These are phyloP conservation scores for Maccullochella peelii DNA, from an alignment of 2,113 vertebrate species.

Conservation along the genomic window DNA sequence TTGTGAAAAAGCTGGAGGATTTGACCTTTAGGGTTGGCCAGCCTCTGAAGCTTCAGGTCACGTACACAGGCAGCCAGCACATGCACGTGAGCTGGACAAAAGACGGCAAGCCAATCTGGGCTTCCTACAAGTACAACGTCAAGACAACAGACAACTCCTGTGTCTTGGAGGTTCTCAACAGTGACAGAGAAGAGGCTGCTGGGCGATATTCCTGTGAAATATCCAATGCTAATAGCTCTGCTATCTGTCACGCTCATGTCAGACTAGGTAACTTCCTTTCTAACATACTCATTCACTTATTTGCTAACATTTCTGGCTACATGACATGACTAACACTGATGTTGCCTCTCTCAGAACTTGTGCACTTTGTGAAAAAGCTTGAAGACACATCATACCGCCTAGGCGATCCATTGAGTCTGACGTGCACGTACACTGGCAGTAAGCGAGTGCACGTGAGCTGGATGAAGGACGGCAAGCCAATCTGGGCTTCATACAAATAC, in stretches of 20 bases:
- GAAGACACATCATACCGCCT: constrained; percentile 75
- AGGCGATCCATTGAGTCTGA: constrained; percentile 50
- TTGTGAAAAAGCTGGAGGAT: constrained; percentile 73
- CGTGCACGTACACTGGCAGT: constrained; percentile 80
- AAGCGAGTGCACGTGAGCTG: constrained; percentile 86
- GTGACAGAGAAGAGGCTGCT: constrained; percentile 83
- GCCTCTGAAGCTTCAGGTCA: constrained; percentile 63
- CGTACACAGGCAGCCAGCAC: constrained; percentile 85
- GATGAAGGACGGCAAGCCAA: constrained; percentile 88
- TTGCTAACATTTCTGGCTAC: not conserved
- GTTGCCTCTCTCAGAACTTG: constrained; percentile 60
- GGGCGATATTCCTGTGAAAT: constrained; percentile 91
- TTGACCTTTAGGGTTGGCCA: constrained; percentile 69
- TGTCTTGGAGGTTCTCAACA: constrained; percentile 86
- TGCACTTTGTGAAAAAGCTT: constrained; percentile 57
- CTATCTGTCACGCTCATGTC: constrained; percentile 87
- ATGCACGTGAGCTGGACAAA: constrained; percentile 88
- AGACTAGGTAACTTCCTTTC: constrained; percentile 74
- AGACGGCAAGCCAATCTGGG: constrained; percentile 88
- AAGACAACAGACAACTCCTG: constrained; percentile 82
- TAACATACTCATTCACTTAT: not conserved
- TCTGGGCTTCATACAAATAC: constrained; percentile 82
- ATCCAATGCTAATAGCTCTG: constrained; percentile 87
- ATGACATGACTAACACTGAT: constrained; percentile 3
- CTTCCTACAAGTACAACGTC: constrained; percentile 76